Evolutionary conservation across 2,797 vertebrate genomes (phyloP).

Genomic region (Bufotes viridis): DNA sequence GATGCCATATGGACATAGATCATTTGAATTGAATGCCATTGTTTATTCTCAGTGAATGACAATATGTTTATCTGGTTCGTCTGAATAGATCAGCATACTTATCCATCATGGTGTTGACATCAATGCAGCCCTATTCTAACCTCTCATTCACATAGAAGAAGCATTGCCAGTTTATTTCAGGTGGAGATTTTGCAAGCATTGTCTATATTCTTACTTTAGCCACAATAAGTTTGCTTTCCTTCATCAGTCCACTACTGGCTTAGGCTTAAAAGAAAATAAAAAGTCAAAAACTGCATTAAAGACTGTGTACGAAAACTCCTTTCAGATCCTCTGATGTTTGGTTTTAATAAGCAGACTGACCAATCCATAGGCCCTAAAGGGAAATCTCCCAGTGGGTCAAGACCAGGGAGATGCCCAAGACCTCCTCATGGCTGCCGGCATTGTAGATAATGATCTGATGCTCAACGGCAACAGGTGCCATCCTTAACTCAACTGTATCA

Average conservation of each 20-base stretch:
- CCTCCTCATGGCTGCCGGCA: no score
- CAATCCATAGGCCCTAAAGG: no score
- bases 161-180: background rate
- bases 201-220: background rate
- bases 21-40: background rate
- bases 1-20: background rate
- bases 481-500: no score
- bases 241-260: background rate
- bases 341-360: no score
- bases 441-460: no score
- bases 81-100: slow-evolving; percentile 10
- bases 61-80: background rate
- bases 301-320: no score
- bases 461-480: no score
- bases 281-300: background rate
- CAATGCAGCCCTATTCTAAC: background rate
- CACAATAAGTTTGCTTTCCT: background rate
- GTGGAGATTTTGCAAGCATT: background rate
- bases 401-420: no score
- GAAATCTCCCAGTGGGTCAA: no score
- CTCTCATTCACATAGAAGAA: background rate
- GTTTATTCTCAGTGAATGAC: background rate
- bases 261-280: background rate
- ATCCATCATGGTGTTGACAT: background rate
- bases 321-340: no score